Evolutionary conservation across 1,140 invertebrate species (phyloP).

Genomic region (Bathynomus jamesi): DNA sequence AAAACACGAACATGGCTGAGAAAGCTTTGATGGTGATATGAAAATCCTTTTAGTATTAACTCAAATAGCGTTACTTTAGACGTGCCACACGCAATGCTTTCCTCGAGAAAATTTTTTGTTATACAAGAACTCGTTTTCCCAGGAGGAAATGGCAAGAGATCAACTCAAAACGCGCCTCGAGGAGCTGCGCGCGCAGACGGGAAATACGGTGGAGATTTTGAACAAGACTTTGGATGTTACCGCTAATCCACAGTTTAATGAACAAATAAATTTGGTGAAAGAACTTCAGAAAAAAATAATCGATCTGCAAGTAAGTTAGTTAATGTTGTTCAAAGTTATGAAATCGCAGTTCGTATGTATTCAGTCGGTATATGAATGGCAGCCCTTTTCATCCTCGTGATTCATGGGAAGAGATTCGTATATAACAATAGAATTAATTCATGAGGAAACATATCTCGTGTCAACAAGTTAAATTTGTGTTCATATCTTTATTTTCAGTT

Average conservation of each 20-base stretch:
- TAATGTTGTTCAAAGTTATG: no score
- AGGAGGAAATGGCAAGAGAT: slow-evolving; percentile 32
- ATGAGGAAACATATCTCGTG: no score
- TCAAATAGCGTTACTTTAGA: slow-evolving; percentile 39
- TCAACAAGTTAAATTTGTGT: no score
- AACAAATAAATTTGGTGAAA: slow-evolving; percentile 45
- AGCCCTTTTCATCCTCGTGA: no score
- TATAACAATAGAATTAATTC: no score
- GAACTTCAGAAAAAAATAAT: slow-evolving; percentile 42
- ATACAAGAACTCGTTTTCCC: neutral
- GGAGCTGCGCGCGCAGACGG: slow-evolving; percentile 42
- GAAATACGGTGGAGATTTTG: slow-evolving; percentile 28
- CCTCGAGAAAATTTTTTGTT: no score
- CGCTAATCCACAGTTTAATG: slow-evolving; percentile 40
- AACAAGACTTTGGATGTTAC: slow-evolving; percentile 33
- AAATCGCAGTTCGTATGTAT: no score
- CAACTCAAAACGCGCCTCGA: slow-evolving; percentile 39
- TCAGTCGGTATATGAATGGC: no score
- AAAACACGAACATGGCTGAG: slow-evolving; percentile 40
- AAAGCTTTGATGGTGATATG: slow-evolving; percentile 37
- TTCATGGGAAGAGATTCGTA: no score
- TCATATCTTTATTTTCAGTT: no score
- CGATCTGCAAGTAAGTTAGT: slow-evolving; percentile 39
- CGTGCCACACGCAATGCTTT: neutral
- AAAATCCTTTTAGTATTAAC: neutral